Evolutionary conservation across 2,888 invertebrate genomes (phyloP).

Genomic region (Hyppa rectilinea): DNA sequence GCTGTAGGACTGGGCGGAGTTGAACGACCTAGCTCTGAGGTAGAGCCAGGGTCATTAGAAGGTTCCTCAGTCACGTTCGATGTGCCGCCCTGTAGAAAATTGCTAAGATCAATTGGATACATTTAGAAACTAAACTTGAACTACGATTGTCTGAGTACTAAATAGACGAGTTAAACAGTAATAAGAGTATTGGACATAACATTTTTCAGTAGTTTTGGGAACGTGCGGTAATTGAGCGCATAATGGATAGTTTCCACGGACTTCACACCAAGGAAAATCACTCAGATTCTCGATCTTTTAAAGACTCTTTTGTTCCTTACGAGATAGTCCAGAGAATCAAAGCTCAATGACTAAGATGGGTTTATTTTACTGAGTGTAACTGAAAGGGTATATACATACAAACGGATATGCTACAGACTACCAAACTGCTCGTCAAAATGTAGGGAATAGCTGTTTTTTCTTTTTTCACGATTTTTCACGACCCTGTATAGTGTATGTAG

Average conservation of each 20-base stretch:
- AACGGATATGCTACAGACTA: no score
- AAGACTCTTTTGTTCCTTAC: no score
- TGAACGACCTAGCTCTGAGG: background rate
- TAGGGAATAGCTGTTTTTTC: no score
- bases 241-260: background rate
- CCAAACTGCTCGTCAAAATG: no score
- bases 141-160: no score
- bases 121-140: background rate
- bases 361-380: no score
- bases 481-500: no score
- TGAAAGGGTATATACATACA: no score
- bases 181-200: background rate
- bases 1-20: background rate
- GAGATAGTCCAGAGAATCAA: background rate
- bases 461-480: no score
- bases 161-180: background rate
- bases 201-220: background rate
- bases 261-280: background rate
- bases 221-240: background rate
- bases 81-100: conserved; percentile 2
- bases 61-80: background rate
- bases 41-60: background rate
- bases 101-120: background rate
- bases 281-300: background rate
- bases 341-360: no score